phyloP scores from a whole-genome alignment of 2,888 invertebrate species.

The Augochlorella aurata region DNA sequence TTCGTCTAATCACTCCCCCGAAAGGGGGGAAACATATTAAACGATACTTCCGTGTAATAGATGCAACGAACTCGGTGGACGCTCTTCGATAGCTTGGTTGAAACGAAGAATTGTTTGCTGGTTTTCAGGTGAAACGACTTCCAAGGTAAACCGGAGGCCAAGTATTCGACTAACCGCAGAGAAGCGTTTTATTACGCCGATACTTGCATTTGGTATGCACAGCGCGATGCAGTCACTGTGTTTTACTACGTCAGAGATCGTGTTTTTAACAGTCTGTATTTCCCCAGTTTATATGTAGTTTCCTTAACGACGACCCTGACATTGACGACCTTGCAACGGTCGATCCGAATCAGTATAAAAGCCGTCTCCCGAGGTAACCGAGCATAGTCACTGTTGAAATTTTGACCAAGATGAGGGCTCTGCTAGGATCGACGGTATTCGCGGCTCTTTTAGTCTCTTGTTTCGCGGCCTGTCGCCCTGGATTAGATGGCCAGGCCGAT shows the following conservation, averaged over 20 bases:
- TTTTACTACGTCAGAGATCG: background rate
- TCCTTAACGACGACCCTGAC: constrained; percentile 13
- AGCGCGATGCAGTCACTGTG: background rate
- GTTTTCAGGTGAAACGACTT: background rate
- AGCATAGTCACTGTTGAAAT: constrained; percentile 14
- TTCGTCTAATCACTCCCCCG: background rate
- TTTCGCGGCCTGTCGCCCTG: constrained; percentile 32
- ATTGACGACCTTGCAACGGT: background rate
- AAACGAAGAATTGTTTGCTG: no score
- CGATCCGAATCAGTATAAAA: constrained; percentile 48
- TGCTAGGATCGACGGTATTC: constrained; percentile 25
- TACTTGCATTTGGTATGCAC: constrained; percentile 5
- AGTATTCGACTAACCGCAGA: background rate
- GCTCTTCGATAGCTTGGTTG: no score
- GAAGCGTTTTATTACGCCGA: background rate
- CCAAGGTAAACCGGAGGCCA: background rate
- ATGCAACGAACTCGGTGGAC: no score
- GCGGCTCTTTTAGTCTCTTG: constrained; percentile 32
- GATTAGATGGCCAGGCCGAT: constrained; percentile 26
- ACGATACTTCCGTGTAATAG: no score
- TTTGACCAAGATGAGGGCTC: constrained; percentile 26
- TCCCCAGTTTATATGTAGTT: constrained; percentile 29
- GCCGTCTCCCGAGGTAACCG: background rate
- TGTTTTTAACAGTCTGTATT: constrained; percentile 12
- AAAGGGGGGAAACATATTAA: no score